Evolutionary conservation across 2,888 invertebrate species (phyloP).

Genomic region (Ypsolopha scabrella): DNA sequence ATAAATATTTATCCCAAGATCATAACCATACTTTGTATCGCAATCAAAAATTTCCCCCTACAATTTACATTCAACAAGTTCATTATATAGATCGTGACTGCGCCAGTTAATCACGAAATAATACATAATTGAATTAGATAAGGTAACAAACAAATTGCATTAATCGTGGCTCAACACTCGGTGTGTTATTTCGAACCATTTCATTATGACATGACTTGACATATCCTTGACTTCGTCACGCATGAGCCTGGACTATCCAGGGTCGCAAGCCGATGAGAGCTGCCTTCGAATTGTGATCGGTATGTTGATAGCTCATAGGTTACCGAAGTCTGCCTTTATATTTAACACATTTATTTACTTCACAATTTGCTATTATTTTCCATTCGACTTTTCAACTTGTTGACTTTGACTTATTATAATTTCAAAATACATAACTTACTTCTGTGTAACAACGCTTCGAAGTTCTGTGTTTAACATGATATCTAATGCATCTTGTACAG

Average conservation of each 20-base stretch:
- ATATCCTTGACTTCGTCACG: slow-evolving; percentile 42
- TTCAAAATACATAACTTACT: too few relatives aligned
- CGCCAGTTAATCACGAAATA: slow-evolving; percentile 42
- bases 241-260: slow-evolving; percentile 8
- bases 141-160: slow-evolving; percentile 39
- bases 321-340: too few relatives aligned
- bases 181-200: slow-evolving; percentile 16
- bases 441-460: too few relatives aligned
- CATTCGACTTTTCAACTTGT: too few relatives aligned
- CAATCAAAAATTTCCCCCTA: not conserved
- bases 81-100: slow-evolving; percentile 44
- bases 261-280: slow-evolving; percentile 7
- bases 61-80: slow-evolving; percentile 19
- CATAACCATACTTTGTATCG: too few relatives aligned
- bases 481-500: too few relatives aligned
- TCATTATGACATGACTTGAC: slow-evolving; percentile 26
- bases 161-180: slow-evolving; percentile 14
- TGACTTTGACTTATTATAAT: too few relatives aligned
- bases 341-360: too few relatives aligned
- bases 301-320: too few relatives aligned
- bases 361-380: too few relatives aligned
- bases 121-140: slow-evolving; percentile 60
- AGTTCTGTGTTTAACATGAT: too few relatives aligned
- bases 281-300: slow-evolving; percentile 5
- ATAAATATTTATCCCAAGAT: too few relatives aligned